Evolutionary conservation across 2,797 vertebrate species (phyloP).

Genomic region (Notolabrus celidotus): DNA sequence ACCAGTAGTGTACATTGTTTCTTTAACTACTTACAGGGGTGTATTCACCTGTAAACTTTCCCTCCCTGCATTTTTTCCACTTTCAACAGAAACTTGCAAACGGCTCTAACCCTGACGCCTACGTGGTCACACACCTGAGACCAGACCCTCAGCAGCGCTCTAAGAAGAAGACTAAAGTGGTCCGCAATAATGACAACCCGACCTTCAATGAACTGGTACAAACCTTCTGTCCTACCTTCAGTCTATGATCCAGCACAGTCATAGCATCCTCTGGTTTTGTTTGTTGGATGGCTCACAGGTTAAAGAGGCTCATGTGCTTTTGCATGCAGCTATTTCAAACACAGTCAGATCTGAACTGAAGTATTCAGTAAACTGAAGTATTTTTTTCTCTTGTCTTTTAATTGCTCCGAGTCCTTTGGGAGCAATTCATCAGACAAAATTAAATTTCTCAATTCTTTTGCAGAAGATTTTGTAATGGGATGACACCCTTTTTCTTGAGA

Average conservation of each 20-base stretch:
- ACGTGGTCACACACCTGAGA: conserved; percentile 87
- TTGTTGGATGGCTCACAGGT: no score
- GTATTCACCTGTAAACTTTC: no score
- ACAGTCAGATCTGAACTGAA: no score
- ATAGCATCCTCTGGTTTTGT: neutral
- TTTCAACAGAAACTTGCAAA: conserved; percentile 85
- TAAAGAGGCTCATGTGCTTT: neutral
- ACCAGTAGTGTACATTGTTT: no score
- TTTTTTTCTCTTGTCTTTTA: no score
- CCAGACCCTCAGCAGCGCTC: conserved; percentile 83
- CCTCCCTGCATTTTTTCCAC: neutral
- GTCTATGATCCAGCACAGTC: neutral
- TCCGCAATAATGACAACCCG: conserved; percentile 88
- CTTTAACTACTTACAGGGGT: neutral
- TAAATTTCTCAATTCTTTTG: no score
- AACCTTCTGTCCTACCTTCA: neutral
- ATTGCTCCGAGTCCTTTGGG: no score
- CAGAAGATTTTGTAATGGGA: no score
- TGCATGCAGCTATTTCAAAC: neutral
- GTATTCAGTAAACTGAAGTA: neutral
- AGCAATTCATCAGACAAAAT: no score
- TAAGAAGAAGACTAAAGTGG: conserved; percentile 89
- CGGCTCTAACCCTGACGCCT: conserved; percentile 88
- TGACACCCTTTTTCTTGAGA: no score
- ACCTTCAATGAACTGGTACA: conserved; percentile 92